Evolutionary conservation across 2,113 vertebrate species (phyloP), one percentile per base, ranked within the genome.

Genomic region (Uria lomvia): DNA sequence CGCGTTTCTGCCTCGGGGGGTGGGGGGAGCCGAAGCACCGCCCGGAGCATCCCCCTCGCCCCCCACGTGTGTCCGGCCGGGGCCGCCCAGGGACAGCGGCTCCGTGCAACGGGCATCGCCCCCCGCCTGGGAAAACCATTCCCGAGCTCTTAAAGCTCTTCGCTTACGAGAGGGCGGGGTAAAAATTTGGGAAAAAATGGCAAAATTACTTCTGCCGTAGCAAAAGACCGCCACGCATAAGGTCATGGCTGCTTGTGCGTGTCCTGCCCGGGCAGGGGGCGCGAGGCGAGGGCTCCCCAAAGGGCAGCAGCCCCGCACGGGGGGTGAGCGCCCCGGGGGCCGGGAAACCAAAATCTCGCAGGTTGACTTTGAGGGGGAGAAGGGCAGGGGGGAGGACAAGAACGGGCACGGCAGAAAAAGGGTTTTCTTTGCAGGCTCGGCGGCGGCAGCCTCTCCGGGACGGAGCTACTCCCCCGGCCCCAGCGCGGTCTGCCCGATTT

Each of bases 11-110:
- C 92, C 95, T 70, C 42, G 70, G 91, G 65, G 81, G 19, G 47
- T 79, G 74, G 90, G 78, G 75, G 90, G 74, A 90, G 97, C 68
- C 42, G 66, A 86, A 78, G 88, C 56, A 49, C 93, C 96, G 86
- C 88, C 36, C 66, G 2, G 38, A 43, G 88, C 86, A 10, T 58
- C 84, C 92, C 59, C 29, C 2, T 1, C 9, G 6, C 6, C 4
- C 32, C 24, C 82, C 6, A 13, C 26, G 7, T 21, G 30, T 26
- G 18, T 34, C 15, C 26, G 36, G 60, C 60, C 36, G 11, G 59
- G 67, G 60, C 68, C 36, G 83, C 83, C 83, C 45, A 0, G 9
- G 2, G 50, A 10, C 77, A 15, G 45, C 36, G 8, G 60, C 60
- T 40, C 60, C 26, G 26, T 8, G 67, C n/a, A 3, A 34, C 1